Conservation (phyloP, 2,797 vertebrate species). For the Tenualosa thibaudeaui region DNA sequence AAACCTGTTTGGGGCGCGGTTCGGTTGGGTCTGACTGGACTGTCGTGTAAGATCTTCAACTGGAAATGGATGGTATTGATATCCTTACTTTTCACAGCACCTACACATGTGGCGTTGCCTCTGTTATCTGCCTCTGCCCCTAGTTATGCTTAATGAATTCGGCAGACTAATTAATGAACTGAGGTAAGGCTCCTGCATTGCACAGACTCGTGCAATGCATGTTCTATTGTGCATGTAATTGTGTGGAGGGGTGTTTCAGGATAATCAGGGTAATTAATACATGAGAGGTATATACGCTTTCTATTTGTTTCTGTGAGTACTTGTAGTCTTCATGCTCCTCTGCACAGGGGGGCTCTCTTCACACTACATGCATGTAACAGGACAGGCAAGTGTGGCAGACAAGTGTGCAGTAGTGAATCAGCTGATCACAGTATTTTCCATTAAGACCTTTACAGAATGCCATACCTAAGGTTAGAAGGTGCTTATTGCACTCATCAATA, state of each 20-base stretch:
- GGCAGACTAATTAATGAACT: not conserved
- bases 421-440: too few relatives aligned
- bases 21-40: not conserved
- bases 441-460: not conserved
- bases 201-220: not conserved
- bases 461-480: not conserved
- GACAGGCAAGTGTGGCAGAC: too few relatives aligned
- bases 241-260: not conserved
- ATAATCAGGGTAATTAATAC: not conserved
- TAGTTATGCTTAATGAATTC: not conserved
- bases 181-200: not conserved
- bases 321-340: not conserved
- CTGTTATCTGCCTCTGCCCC: too few relatives aligned
- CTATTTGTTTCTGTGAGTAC: not conserved
- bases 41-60: not conserved
- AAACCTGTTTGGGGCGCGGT: conserved; percentile 18
- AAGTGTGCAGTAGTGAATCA: too few relatives aligned
- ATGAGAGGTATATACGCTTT: not conserved
- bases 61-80: not conserved
- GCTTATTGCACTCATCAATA: not conserved
- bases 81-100: not conserved
- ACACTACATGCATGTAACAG: too few relatives aligned
- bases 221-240: not conserved
- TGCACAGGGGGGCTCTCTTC: not conserved
- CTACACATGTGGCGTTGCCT: not conserved